These are phyloP conservation scores for Mastomys coucha DNA, from an alignment of 2,113 vertebrate species.

Conservation along the genomic window DNA sequence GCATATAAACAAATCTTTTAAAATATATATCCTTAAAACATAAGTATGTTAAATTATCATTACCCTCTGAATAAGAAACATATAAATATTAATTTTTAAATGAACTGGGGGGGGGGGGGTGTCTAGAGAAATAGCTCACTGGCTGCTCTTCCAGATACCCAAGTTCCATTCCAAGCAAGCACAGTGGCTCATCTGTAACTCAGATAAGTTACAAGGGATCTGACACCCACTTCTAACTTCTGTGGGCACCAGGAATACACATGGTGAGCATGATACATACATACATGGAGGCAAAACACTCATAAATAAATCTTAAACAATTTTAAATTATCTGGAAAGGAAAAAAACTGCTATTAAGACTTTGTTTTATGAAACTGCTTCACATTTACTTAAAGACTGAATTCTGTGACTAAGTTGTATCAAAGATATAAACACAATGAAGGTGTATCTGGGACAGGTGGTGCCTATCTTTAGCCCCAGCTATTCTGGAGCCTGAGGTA, in stretches of 20 bases:
- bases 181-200: neutral
- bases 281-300: neutral
- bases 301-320: neutral
- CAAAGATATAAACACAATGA: neutral
- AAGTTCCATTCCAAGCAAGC: neutral
- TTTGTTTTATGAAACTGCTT: neutral
- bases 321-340: neutral
- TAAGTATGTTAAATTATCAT: neutral
- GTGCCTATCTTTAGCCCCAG: neutral
- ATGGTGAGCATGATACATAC: neutral
- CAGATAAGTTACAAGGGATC: neutral
- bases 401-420: neutral
- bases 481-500: neutral
- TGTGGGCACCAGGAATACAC: neutral
- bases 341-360: neutral
- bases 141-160: neutral
- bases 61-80: neutral
- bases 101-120: too few species aligned
- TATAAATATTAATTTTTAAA: neutral
- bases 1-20: too few species aligned
- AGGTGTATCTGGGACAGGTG: neutral
- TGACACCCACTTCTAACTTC: neutral
- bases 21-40: too few species aligned
- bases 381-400: neutral
- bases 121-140: neutral